Evolutionary conservation across 2,888 invertebrate genomes (phyloP).

Genomic region (Amitus sp.): DNA sequence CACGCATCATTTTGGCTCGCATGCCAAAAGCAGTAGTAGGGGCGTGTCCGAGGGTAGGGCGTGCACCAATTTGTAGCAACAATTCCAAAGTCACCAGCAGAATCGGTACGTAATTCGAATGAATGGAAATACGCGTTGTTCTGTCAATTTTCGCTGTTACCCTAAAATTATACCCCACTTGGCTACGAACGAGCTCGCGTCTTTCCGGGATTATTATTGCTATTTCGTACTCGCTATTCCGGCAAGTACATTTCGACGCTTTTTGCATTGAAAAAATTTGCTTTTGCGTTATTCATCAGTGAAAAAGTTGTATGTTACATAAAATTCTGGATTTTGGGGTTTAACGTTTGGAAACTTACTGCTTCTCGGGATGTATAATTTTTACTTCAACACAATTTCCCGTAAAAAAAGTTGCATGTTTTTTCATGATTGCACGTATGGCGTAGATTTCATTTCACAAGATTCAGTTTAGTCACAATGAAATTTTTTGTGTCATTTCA

Average conservation of each 20-base stretch:
- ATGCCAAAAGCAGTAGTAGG: conserved; percentile 33
- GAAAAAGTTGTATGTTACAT: no score
- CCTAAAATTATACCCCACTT: conserved; percentile 61
- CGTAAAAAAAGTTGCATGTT: no score
- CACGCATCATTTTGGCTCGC: conserved; percentile 36
- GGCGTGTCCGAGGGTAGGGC: conserved; percentile 54
- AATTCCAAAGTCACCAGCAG: conserved; percentile 65
- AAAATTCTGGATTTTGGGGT: no score
- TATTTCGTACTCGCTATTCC: conserved; percentile 31
- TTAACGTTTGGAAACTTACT: no score
- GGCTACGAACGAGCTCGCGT: conserved; percentile 48
- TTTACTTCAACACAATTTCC: no score
- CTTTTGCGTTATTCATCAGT: no score
- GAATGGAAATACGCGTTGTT: conserved; percentile 61
- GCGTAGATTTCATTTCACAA: no score
- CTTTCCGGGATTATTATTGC: conserved; percentile 42
- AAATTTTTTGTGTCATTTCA: no score
- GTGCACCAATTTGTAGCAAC: conserved; percentile 65
- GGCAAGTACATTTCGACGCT: conserved; percentile 18
- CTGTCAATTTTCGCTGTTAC: conserved; percentile 63
- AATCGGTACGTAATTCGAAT: conserved; percentile 64
- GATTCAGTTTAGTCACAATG: no score
- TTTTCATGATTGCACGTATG: no score
- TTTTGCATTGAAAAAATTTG: conserved; percentile 4
- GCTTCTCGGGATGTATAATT: no score